Evolutionary conservation across 2,113 vertebrate genomes (phyloP).

Genomic region (Romanogobio albipinnatus): DNA sequence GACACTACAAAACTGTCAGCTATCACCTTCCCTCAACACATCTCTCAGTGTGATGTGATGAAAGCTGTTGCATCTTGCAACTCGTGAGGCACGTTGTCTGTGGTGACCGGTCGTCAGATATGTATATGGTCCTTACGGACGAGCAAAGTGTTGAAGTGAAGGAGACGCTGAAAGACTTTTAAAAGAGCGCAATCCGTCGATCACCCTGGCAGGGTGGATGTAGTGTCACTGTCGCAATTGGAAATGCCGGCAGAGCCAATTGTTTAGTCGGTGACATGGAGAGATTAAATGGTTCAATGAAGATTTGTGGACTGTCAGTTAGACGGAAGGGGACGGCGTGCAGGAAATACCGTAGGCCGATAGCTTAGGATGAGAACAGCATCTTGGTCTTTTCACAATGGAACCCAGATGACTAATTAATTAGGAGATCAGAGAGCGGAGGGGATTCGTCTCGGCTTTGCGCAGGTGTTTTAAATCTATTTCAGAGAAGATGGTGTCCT

Average conservation of each 20-base stretch:
- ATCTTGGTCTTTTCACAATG: constrained; percentile 14
- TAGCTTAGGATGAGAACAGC: not conserved
- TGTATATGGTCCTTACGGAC: constrained; percentile 21
- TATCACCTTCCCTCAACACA: constrained; percentile 21
- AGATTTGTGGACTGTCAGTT: constrained; percentile 49
- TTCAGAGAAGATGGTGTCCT: constrained; percentile 26
- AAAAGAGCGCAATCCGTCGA: constrained; percentile 20
- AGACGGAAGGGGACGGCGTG: constrained; percentile 10
- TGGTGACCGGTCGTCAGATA: constrained; percentile 23
- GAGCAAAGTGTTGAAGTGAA: constrained; percentile 12
- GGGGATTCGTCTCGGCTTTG: constrained; percentile 32
- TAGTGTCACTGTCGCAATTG: constrained; percentile 31
- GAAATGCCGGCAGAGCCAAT: constrained; percentile 15
- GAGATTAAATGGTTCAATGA: constrained; percentile 53
- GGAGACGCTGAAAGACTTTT: not conserved
- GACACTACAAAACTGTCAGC: constrained; percentile 29
- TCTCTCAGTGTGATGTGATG: not conserved
- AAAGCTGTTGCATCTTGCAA: constrained; percentile 25
- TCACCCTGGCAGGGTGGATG: constrained; percentile 35
- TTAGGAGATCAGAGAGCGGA: constrained; percentile 34
- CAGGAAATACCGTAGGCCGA: constrained; percentile 1
- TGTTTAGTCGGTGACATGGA: constrained; percentile 38
- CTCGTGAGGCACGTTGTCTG: constrained; percentile 16
- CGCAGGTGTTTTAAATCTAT: constrained; percentile 37
- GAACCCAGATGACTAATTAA: constrained; percentile 39